Base-by-base conservation (phyloP, 1,140 invertebrate genomes). In the Drosophila tropicalis region DNA sequence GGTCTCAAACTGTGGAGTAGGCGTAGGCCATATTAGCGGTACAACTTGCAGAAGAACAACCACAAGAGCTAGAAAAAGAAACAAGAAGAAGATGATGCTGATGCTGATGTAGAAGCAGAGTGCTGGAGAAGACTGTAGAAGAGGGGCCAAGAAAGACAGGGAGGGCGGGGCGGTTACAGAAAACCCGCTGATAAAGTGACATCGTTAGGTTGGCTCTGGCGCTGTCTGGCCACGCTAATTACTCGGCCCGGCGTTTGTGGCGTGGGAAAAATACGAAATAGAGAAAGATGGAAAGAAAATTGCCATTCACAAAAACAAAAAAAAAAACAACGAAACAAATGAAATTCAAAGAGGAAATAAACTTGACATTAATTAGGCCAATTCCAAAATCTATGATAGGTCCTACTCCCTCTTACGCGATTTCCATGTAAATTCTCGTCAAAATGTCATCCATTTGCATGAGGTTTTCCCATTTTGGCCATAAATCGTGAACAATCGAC, bases 141-240 rank as follows among this genome's bases (percentile, higher is more conserved):
- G 3, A 15, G 41, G n/a, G 41, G 41, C 3, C 9, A 9, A 7
- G n/a, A 44, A 25, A 25, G 22, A 25, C 22, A 25, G 15, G 2
- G 2, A 15, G 17, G 44, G 44, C 10, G 44, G 15, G 44, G 69
- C 29, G 29, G 63, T 36, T 39, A 12, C 36, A 77, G 71, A 73
- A 87, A 82, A 81, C 85, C 83, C 83, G 82, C 85, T 85, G 82
- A 85, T 85, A 85, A 85, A 85, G 82, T 82, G 83, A 87, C 82
- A 85, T 85, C 82, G 82, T 85, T 85, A 85, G 82, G 82, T 51
- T 51, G 54, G 22, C 34, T 32, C 79, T 90, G 85, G 80, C 80
- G 80, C 85, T 87, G 80, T 89, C 86, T 84, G 78, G 71, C 76
- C 68, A 79, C 73, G 73, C 85, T 90, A 84, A 90, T 85, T 85